These are phyloP conservation scores for Chymomyza amoena DNA, from an alignment of 2,888 invertebrate genomes.

Conservation along the genomic window DNA sequence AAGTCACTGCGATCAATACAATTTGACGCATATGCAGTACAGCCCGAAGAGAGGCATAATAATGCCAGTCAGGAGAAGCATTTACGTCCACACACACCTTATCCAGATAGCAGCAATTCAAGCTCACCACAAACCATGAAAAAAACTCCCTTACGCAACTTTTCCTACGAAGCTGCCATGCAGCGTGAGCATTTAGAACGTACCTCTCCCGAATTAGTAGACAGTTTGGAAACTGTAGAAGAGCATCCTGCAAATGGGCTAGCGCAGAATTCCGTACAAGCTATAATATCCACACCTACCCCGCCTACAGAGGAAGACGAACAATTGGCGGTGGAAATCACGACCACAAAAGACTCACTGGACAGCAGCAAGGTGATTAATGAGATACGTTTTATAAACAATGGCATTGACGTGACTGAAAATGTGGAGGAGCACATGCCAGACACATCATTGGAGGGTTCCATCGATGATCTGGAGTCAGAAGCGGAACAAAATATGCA, in stretches of 20 bases:
- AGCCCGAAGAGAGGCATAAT: slow-evolving; percentile 31
- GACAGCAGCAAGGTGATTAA: slow-evolving; percentile 73
- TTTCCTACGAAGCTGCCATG: slow-evolving; percentile 72
- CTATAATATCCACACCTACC: slow-evolving; percentile 58
- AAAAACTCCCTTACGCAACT: slow-evolving; percentile 67
- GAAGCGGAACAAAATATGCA: slow-evolving; percentile 43
- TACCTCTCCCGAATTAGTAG: slow-evolving; percentile 66
- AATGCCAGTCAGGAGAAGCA: slow-evolving; percentile 49
- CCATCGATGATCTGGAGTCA: slow-evolving; percentile 50
- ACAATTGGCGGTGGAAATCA: slow-evolving; percentile 75
- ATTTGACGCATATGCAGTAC: slow-evolving; percentile 45
- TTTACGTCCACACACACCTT: slow-evolving; percentile 75
- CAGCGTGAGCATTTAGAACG: slow-evolving; percentile 66
- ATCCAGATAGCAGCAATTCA: slow-evolving; percentile 68
- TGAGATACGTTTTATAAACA: slow-evolving; percentile 78
- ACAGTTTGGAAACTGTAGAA: slow-evolving; percentile 68
- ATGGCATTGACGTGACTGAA: slow-evolving; percentile 77
- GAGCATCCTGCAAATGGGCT: slow-evolving; percentile 39
- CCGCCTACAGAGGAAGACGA: slow-evolving; percentile 76
- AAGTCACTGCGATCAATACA: slow-evolving; percentile 57
- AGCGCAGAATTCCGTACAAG: slow-evolving; percentile 15
- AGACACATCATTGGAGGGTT: slow-evolving; percentile 46
- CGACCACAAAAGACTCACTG: slow-evolving; percentile 68
- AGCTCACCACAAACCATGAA: slow-evolving; percentile 65
- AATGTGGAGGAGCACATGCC: slow-evolving; percentile 67